Percentiles rank a stretch among this genome's conserved stretches.
These are phyloP conservation scores for Zapus hudsonius DNA, from an alignment of 2,113 vertebrate genomes.

Conservation along the genomic window DNA sequence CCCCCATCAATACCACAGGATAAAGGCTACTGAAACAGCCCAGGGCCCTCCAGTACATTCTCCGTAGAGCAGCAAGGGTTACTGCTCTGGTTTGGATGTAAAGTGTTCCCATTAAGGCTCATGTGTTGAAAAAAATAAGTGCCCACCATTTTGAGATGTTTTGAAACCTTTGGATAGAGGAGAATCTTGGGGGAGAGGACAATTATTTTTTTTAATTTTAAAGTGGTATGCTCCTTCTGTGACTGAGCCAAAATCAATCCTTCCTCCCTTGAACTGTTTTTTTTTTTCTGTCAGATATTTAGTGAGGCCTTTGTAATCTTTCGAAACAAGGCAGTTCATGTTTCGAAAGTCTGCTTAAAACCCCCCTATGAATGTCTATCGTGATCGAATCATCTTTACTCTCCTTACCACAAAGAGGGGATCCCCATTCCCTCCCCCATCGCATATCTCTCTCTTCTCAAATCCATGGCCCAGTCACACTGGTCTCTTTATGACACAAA, in stretches of 20 bases:
- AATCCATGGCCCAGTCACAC: background rate
- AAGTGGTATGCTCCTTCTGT: background rate
- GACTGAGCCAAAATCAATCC: background rate
- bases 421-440: rapidly evolving
- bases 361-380: background rate
- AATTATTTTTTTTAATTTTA: too few relatives aligned
- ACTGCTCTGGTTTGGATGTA: background rate
- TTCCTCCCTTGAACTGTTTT: background rate
- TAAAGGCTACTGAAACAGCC: background rate
- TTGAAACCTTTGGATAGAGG: background rate
- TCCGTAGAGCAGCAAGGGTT: background rate
- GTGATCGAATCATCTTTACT: background rate
- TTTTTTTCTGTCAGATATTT: background rate
- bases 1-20: too few relatives aligned
- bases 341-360: background rate
- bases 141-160: background rate
- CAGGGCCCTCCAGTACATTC: too few relatives aligned
- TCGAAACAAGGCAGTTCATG: background rate
- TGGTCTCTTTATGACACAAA: background rate
- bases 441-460: background rate
- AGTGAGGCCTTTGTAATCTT: background rate
- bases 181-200: background rate
- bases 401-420: background rate
- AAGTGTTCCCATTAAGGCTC: background rate
- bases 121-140: background rate